Base-by-base conservation (phyloP, 2,888 invertebrate genomes). In the Phorcus lineatus region DNA sequence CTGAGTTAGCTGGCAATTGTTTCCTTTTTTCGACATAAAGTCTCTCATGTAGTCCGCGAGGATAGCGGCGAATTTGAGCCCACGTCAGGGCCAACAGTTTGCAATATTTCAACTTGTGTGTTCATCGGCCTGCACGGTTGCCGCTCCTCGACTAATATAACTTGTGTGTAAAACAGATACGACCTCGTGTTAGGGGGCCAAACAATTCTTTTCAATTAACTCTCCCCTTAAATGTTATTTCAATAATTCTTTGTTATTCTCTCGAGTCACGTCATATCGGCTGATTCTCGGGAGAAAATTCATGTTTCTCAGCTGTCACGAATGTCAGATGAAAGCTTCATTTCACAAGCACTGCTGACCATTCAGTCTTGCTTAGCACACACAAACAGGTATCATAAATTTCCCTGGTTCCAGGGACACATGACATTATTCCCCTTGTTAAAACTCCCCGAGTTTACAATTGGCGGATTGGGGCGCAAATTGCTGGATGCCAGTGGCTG, bases 161-260 rank as follows among this genome's bases (percentile, higher is more conserved):
- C 62, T 62, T 24, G 62, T 40, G 70, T 70, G 70, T 70, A 70
- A 31, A 70, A 70, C 70, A 70, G 70, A 70, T 70, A 40, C 36
- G 70, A 70, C 70, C 70, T 70, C 36, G 40, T 36, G 70, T 70
- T 36, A 40, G 36, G 11, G 70, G 19, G 19, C 36, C 70, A 70
- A 70, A 70, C 70, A 70, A 70, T 70, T 70, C 70, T 70, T 70
- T 40, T 70, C 70, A 70, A 70, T 70, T 70, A 70, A 70, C 70
- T 40, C 70, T 70, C 70, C 70, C 36, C 70, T 70, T 40, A 70
- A 70, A 70, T 70, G 70, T 70, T 70, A 70, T 70, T 70, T 70
- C 70, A 70, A 70, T 70, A 70, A 70, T 70, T 70, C 70, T 70
- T 70, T 70, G 70, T 70, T 70, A 70, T 70, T 70, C 70, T 70